phyloP scores from a whole-genome alignment of 2,797 vertebrate genomes.

The Lates japonicus region DNA sequence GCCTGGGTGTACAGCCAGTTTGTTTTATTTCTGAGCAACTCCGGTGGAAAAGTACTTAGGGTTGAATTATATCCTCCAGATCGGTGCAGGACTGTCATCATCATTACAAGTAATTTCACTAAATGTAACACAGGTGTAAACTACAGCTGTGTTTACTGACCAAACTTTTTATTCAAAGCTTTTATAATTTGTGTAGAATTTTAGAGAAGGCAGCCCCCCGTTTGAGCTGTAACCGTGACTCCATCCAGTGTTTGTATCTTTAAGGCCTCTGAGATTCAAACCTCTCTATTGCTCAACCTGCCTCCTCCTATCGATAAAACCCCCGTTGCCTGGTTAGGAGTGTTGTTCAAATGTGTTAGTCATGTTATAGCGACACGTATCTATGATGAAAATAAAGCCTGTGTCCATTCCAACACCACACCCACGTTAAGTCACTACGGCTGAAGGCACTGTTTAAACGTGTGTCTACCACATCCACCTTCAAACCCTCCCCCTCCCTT shows the following conservation, averaged over 20 bases:
- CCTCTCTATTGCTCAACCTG: slow-evolving; percentile 12
- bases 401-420: slow-evolving; percentile 43
- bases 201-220: neutral
- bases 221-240: slow-evolving; percentile 37
- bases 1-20: no score
- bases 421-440: slow-evolving; percentile 49
- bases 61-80: no score
- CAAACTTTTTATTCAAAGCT: no score
- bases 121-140: no score
- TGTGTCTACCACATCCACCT: slow-evolving; percentile 20
- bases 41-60: no score
- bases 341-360: slow-evolving; percentile 59
- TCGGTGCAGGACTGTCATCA: no score
- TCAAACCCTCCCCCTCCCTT: slow-evolving; percentile 7
- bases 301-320: slow-evolving; percentile 36
- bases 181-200: neutral
- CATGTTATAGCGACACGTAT: slow-evolving; percentile 33
- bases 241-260: slow-evolving; percentile 20
- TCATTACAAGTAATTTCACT: no score
- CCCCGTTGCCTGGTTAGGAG: slow-evolving; percentile 38
- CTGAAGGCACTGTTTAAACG: slow-evolving; percentile 69
- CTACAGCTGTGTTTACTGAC: no score
- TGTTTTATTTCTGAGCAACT: no score
- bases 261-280: slow-evolving; percentile 26
- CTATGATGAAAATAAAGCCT: slow-evolving; percentile 47